Percentiles rank a stretch among this genome's conserved stretches.
phyloP scores from a whole-genome alignment of 2,888 invertebrate genomes.

The Drosophila nigritarsus region DNA sequence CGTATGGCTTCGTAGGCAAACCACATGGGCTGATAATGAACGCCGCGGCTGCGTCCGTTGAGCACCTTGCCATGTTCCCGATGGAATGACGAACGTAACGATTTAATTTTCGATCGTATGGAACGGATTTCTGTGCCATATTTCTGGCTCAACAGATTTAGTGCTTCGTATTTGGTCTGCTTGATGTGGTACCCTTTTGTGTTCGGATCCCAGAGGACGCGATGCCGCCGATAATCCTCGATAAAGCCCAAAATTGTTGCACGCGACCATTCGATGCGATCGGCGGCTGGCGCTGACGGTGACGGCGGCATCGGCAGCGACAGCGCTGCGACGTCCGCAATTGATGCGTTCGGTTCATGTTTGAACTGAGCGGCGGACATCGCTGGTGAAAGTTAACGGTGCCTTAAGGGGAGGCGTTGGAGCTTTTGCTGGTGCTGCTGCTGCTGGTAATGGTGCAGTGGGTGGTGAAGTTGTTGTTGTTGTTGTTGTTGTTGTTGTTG shows the following conservation, averaged over 20 bases:
- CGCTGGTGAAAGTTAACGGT: conserved; percentile 70
- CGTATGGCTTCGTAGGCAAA: conserved; percentile 84
- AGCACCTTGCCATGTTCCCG: conserved; percentile 84
- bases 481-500: conserved; percentile 24
- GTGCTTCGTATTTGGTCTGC: conserved; percentile 83
- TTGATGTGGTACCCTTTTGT: conserved; percentile 84
- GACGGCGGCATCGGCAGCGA: conserved; percentile 40
- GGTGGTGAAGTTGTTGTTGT: conserved; percentile 32
- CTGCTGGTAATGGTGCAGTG: conserved; percentile 27
- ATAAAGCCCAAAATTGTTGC: conserved; percentile 83
- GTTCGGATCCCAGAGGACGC: conserved; percentile 84
- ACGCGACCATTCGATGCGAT: conserved; percentile 84
- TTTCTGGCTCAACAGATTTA: conserved; percentile 81
- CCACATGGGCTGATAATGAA: conserved; percentile 84
- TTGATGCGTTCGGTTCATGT: conserved; percentile 63
- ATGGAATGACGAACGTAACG: conserved; percentile 83
- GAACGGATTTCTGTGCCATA: conserved; percentile 84
- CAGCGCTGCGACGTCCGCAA: conserved; percentile 58
- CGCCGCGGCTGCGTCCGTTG: conserved; percentile 81
- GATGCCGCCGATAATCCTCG: conserved; percentile 82
- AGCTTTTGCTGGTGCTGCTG: conserved; percentile 17
- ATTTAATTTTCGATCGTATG: conserved; percentile 84
- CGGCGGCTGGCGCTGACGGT: conserved; percentile 57
- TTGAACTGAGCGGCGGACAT: conserved; percentile 75
- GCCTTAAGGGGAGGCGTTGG: conserved; percentile 36